phyloP scores from a whole-genome alignment of 1,140 invertebrate genomes.

The Achroia grisella region DNA sequence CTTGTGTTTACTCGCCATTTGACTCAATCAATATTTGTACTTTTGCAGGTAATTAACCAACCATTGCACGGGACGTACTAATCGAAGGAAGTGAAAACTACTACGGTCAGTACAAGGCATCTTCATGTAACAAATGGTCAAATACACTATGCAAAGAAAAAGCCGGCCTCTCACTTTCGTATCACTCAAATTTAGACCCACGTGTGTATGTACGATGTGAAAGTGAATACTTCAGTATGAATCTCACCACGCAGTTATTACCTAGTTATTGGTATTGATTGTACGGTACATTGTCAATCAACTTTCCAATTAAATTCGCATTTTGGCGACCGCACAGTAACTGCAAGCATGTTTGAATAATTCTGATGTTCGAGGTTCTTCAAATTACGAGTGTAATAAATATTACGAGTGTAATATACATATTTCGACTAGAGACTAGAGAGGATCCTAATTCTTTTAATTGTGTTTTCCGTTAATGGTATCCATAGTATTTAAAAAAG shows the following conservation, averaged over 20 bases:
- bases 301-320: slow-evolving; percentile 33
- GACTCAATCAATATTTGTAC: background rate
- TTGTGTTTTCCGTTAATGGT: too few species aligned
- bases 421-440: too few species aligned
- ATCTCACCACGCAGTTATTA: slow-evolving; percentile 14
- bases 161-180: slow-evolving; percentile 58
- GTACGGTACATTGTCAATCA: slow-evolving; percentile 27
- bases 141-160: slow-evolving; percentile 56
- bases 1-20: too few species aligned
- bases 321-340: slow-evolving; percentile 12
- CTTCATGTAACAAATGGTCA: slow-evolving; percentile 21
- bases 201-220: slow-evolving; percentile 37
- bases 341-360: background rate
- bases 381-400: too few species aligned
- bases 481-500: too few species aligned
- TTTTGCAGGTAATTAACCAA: slow-evolving; percentile 23
- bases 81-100: slow-evolving; percentile 3
- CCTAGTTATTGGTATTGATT: slow-evolving; percentile 37
- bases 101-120: background rate
- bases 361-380: too few species aligned
- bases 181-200: slow-evolving; percentile 37
- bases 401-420: too few species aligned
- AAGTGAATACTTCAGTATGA: slow-evolving; percentile 41
- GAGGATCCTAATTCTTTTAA: too few species aligned
- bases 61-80: background rate